Percentiles rank a stretch among this genome's conserved stretches.
These are phyloP conservation scores for Dermochelys coriacea DNA, from an alignment of 2,797 vertebrate species.

Conservation along the genomic window DNA sequence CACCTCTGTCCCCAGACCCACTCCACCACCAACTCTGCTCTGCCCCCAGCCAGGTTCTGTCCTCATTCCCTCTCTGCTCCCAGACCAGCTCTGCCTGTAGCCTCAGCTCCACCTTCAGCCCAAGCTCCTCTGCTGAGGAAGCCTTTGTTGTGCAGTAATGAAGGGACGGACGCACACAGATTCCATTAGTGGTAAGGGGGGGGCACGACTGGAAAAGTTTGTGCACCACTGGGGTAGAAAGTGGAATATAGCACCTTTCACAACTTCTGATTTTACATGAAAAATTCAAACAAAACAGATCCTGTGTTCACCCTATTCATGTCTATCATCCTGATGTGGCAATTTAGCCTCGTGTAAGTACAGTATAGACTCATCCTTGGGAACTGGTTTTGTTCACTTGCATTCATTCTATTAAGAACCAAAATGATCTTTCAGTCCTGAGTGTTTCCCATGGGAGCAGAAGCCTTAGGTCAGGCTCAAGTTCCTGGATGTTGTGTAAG, in stretches of 20 bases:
- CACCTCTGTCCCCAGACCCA: not conserved
- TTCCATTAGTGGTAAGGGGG: too few species aligned
- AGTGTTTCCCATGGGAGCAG: not conserved
- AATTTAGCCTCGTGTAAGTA: not conserved
- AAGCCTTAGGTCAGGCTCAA: not conserved
- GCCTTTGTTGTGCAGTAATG: too few species aligned
- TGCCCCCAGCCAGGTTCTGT: too few species aligned
- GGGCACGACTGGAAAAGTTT: not conserved
- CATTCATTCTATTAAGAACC: not conserved
- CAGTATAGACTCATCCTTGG: not conserved
- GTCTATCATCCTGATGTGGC: not conserved
- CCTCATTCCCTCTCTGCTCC: too few species aligned
- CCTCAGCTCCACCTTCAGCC: too few species aligned
- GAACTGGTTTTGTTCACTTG: not conserved
- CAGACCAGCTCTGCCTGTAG: too few species aligned
- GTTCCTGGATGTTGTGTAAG: not conserved
- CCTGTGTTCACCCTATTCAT: accelerated
- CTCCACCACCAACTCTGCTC: not conserved
- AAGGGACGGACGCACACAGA: too few species aligned
- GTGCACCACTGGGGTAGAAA: not conserved
- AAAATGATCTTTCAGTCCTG: not conserved
- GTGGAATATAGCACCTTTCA: not conserved
- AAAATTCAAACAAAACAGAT: not conserved
- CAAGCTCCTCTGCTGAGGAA: too few species aligned
- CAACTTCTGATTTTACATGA: not conserved